Evolutionary conservation across 1,140 invertebrate genomes (phyloP).

Genomic region (Caenorhabditis tropicalis): DNA sequence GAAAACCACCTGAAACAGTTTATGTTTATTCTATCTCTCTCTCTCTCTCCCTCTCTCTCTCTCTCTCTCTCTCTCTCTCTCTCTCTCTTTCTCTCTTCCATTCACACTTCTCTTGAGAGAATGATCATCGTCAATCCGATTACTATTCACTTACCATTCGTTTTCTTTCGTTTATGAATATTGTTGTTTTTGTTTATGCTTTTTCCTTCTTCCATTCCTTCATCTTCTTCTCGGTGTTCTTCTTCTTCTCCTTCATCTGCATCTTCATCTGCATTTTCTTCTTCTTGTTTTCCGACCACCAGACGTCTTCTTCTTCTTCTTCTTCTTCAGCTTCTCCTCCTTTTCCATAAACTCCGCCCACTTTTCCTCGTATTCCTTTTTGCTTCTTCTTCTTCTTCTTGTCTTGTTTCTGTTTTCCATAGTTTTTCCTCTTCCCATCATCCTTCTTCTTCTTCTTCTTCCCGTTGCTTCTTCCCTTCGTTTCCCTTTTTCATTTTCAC

Average conservation of each 20-base stretch:
- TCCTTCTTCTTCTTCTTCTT: neutral
- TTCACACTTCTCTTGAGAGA: neutral
- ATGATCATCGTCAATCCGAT: neutral
- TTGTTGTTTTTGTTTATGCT: constrained; percentile 34
- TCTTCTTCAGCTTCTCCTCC: constrained; percentile 17
- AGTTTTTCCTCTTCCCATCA: neutral
- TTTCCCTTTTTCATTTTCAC: neutral
- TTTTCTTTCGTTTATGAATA: neutral
- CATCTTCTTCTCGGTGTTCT: neutral
- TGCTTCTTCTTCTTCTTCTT: constrained; percentile 11
- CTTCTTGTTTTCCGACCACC: constrained; percentile 42
- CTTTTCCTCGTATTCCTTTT: constrained; percentile 41
- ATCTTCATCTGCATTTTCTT: constrained; percentile 26
- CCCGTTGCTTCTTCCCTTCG: neutral
- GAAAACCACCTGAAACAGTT: no score
- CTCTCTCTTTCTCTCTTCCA: no score
- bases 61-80: no score
- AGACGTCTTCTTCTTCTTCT: constrained; percentile 25
- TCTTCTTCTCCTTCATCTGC: neutral
- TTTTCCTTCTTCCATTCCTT: neutral
- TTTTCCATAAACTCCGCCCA: constrained; percentile 15
- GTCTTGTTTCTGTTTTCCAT: constrained; percentile 36
- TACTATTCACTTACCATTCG: constrained; percentile 14
- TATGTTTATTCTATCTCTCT: no score
- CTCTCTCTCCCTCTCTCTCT: no score